A percentile compares a stretch with the other conserved stretches of the same genome.
These are phyloP conservation scores for Tiliacea aurago DNA, from an alignment of 2,888 invertebrate species.

Conservation along the genomic window DNA sequence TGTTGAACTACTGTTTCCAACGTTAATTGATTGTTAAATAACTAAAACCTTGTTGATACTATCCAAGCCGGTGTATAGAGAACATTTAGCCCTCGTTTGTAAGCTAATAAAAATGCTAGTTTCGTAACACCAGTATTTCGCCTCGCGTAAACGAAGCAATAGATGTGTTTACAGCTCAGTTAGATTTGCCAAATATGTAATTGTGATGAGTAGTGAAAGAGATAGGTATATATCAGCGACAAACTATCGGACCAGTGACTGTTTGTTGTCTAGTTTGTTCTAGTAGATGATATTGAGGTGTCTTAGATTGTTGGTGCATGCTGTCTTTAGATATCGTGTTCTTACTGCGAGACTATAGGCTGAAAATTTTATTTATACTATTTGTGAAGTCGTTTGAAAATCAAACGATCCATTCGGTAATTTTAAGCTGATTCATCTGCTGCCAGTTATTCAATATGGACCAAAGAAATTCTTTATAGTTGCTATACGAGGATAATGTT, in stretches of 20 bases:
- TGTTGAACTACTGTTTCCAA: neutral
- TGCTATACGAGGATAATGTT: constrained; percentile 57
- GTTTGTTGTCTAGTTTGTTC: constrained; percentile 86
- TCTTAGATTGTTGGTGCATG: constrained; percentile 89
- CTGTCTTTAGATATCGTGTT: constrained; percentile 76
- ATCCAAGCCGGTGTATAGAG: constrained; percentile 20
- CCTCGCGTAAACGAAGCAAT: constrained; percentile 60
- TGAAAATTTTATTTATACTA: constrained; percentile 47
- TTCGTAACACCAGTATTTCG: constrained; percentile 57
- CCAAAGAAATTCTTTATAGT: constrained; percentile 77
- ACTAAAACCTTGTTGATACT: constrained; percentile 9
- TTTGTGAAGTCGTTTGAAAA: constrained; percentile 53
- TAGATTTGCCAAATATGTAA: constrained; percentile 87
- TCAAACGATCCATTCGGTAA: constrained; percentile 46
- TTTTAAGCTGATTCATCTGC: constrained; percentile 53
- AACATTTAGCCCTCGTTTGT: constrained; percentile 43
- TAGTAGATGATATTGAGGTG: constrained; percentile 85
- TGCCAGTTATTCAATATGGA: constrained; percentile 74
- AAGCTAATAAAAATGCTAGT: constrained; percentile 41
- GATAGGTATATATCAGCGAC: constrained; percentile 75
- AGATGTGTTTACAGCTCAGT: constrained; percentile 78
- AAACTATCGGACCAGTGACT: constrained; percentile 87
- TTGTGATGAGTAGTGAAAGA: constrained; percentile 86
- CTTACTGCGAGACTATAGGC: constrained; percentile 71
- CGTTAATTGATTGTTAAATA: constrained; percentile 5